Evolutionary conservation across 2,888 invertebrate genomes (phyloP), one percentile per base, ranked within the genome.

Genomic region (Chironomus tentans): DNA sequence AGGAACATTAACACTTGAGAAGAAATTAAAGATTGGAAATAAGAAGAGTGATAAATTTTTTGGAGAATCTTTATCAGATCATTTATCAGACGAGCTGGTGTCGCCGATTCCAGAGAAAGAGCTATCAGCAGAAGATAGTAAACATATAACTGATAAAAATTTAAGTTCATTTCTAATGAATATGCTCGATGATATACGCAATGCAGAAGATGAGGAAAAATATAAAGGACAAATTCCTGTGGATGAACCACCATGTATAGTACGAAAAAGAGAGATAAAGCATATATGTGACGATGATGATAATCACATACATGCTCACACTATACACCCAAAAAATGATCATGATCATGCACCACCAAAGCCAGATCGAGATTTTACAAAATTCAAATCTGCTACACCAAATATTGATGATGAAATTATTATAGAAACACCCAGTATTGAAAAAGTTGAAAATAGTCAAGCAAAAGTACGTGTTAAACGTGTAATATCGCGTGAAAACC

Each of bases 11-110:
- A 47, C 65, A 38, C 46, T 77, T 18, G 76, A 77, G 13, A 74
- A 77, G 62, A 78, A 77, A 68, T 68, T 78, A 5, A 78, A 78
- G 47, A 77, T 79, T 74, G 79, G 79, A 15, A 79, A 79, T 70
- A 78, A 77, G 65, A 79, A 79, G 76, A 79, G 79, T 10, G 79
- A 79, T 76, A 79, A 79, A 78, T 79, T 79, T 77, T 78, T 79
- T 68, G 79, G 79, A 48, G 79, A 78, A 78, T 78, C 77, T 70
- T 73, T 79, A 75, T 79, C 79, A 1, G 78, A 78, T 62, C 77
- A 77, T 50, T 61, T 79, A 15, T 78, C 78, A 2, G 77, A 78
- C 70, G 78, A 78, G 73, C 77, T 75, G 7, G 38, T 78, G 0
- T 61, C 74, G 4, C 2, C 46, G 15, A 38, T 50, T 65, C 4